A percentile compares a stretch with the other conserved stretches of the same genome.
These are phyloP conservation scores for Pao palembangensis DNA, from an alignment of 2,113 vertebrate species.

Conservation along the genomic window DNA sequence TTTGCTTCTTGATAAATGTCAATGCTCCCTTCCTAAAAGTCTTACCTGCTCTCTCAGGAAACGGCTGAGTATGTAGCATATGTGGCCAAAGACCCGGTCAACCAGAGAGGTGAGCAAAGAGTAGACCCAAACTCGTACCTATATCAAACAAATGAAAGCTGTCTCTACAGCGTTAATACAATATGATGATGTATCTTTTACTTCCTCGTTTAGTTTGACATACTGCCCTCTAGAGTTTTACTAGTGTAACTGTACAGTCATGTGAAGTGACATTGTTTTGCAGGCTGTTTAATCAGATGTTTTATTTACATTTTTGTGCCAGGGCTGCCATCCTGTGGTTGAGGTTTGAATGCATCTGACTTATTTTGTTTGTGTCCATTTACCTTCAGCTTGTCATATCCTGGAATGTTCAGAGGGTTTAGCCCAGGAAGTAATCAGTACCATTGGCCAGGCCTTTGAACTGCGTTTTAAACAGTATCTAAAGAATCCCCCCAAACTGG, in stretches of 20 bases:
- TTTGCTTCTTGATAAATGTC: conserved; percentile 33
- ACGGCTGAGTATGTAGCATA: conserved; percentile 83
- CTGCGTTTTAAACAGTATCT: conserved; percentile 98
- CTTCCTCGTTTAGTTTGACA: neutral
- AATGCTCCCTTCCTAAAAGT: conserved; percentile 27
- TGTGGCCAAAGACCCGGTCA: conserved; percentile 98
- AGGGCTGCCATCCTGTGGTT: neutral
- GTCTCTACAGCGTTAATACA: conserved; percentile 1
- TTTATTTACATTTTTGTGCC: neutral
- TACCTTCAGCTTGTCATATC: conserved; percentile 87
- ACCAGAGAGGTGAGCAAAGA: conserved; percentile 89
- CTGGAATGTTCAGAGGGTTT: conserved; percentile 93
- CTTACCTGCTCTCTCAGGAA: conserved; percentile 57
- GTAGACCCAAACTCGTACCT: neutral
- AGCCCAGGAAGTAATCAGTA: conserved; percentile 98
- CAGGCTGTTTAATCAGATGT: neutral
- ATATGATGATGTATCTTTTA: neutral
- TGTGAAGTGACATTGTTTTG: neutral
- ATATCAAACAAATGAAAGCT: neutral
- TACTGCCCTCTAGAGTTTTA: neutral
- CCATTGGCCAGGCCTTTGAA: conserved; percentile 96
- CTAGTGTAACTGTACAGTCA: neutral
- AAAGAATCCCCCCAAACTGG: conserved; percentile 95
- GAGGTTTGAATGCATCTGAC: neutral
- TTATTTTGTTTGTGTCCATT: too few species aligned